A percentile compares a stretch with the other conserved stretches of the same genome.
These are phyloP conservation scores for Apis mellifera DNA, from an alignment of 1,140 invertebrate genomes.

Conservation along the genomic window Amel_HAv3.1 CM009945.2:5643501-5644000, in stretches of 20 bases:
- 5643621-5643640: slow-evolving; percentile 45
- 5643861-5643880: no score
- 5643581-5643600: not conserved
- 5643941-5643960: no score
- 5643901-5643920: no score
- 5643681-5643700: slow-evolving; percentile 59
- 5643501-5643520: no score
- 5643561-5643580: not conserved
- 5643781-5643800: slow-evolving; percentile 4
- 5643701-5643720: slow-evolving; percentile 53
- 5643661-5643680: slow-evolving; percentile 38
- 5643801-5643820: slow-evolving; percentile 11
- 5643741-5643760: slow-evolving; percentile 34
- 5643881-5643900: no score
- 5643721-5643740: slow-evolving; percentile 50
- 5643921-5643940: no score
- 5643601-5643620: slow-evolving; percentile 50
- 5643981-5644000: slow-evolving; percentile 22
- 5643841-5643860: not conserved
- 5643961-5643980: slow-evolving; percentile 12
- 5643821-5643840: no score
- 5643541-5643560: no score
- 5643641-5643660: slow-evolving; percentile 57
- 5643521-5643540: no score
- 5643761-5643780: slow-evolving; percentile 1